Conservation (phyloP, 2,113 vertebrate species). For the Canis aureus region DNA sequence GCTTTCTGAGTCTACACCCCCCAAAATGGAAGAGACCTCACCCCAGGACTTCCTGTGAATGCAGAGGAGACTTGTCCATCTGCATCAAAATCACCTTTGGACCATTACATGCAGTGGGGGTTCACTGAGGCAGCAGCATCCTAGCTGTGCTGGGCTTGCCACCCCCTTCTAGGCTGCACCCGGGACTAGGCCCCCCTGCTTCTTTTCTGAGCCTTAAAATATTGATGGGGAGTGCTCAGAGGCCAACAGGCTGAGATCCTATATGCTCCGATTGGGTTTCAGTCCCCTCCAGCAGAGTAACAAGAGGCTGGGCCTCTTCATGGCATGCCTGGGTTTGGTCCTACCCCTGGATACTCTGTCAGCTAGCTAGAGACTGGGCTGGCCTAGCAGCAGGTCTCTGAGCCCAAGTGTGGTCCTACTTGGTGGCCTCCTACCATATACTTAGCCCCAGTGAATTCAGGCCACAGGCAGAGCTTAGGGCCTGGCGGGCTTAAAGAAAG, state of each 20-base stretch:
- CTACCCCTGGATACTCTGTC: background rate
- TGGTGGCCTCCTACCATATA: background rate
- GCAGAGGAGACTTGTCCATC: background rate
- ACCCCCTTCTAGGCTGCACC: background rate
- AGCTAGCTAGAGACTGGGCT: background rate
- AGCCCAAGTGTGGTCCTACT: background rate
- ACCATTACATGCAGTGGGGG: background rate
- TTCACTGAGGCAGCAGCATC: background rate
- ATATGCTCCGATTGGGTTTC: background rate
- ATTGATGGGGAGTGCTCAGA: slow-evolving; percentile 5
- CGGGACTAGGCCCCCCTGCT: background rate
- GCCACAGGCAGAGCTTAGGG: background rate
- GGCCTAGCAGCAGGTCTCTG: background rate
- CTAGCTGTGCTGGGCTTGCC: background rate
- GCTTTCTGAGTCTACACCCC: background rate
- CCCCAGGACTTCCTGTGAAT: background rate
- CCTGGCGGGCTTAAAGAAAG: too few relatives aligned
- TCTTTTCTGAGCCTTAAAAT: slow-evolving; percentile 45
- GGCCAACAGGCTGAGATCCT: background rate
- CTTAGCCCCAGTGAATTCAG: background rate
- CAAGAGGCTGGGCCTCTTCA: background rate
- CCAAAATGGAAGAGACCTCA: background rate
- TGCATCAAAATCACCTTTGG: background rate
- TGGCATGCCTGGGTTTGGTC: background rate
- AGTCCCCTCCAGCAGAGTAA: background rate